Evolutionary conservation across 2,113 vertebrate genomes (phyloP).

Genomic region (Montifringilla adamsi): DNA sequence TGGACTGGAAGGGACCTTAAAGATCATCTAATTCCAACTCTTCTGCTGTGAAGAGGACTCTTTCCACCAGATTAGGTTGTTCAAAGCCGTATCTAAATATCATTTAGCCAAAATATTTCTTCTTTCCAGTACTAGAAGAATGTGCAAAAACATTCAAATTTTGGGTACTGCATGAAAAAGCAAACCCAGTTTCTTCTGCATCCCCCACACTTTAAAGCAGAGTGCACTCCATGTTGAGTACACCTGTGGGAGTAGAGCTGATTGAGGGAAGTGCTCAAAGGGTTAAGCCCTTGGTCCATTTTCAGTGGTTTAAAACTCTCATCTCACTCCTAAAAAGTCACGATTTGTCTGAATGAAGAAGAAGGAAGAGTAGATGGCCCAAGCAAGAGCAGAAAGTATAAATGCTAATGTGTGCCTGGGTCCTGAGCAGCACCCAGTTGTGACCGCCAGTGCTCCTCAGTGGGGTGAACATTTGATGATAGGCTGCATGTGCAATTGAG

Average conservation of each 20-base stretch:
- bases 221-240: neutral
- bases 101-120: neutral
- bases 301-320: neutral
- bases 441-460: neutral
- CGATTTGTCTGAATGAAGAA: neutral
- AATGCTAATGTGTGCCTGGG: neutral
- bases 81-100: neutral
- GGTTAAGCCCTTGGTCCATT: neutral
- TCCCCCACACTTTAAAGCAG: neutral
- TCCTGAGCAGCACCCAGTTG: neutral
- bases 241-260: neutral
- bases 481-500: constrained; percentile 24
- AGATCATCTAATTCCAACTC: neutral
- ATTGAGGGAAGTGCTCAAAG: neutral
- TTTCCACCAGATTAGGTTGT: neutral
- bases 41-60: accelerated
- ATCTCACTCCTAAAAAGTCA: neutral
- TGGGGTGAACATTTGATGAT: constrained; percentile 3
- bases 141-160: neutral
- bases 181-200: neutral
- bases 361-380: neutral
- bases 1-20: neutral
- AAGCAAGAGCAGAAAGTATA: neutral
- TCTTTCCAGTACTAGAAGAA: neutral
- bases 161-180: neutral